Evolutionary conservation across 2,113 vertebrate genomes (phyloP).

Genomic region (Rhizomys pruinosus): DNA sequence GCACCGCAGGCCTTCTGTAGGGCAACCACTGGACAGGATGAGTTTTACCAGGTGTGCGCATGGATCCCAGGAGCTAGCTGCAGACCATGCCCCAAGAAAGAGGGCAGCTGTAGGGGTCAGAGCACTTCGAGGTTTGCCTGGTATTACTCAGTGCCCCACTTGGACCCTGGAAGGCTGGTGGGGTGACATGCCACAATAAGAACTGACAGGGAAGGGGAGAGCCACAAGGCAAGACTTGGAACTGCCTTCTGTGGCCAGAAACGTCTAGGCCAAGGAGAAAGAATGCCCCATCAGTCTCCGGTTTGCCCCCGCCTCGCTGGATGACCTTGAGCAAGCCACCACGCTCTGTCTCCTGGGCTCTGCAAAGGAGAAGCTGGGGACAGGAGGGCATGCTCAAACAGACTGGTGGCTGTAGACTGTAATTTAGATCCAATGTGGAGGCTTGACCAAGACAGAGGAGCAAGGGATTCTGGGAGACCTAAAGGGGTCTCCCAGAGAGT

Average conservation of each 20-base stretch:
- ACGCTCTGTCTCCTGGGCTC: not conserved
- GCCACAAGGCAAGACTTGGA: not conserved
- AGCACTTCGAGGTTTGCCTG: not conserved
- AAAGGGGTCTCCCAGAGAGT: not conserved
- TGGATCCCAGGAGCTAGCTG: not conserved
- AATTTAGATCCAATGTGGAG: slow-evolving; percentile 19
- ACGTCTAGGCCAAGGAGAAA: not conserved
- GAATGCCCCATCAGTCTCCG: not conserved
- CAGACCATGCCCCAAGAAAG: not conserved
- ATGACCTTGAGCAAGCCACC: slow-evolving; percentile 65
- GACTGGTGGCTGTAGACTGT: not conserved
- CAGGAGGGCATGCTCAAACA: not conserved
- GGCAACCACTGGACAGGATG: not conserved
- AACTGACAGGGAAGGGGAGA: not conserved
- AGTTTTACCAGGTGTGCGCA: not conserved
- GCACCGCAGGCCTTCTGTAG: not conserved
- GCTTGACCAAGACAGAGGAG: slow-evolving; percentile 10
- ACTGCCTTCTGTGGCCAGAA: not conserved
- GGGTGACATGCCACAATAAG: not conserved
- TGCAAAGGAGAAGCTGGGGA: not conserved
- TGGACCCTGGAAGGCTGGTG: not conserved
- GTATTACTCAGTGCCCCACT: not conserved
- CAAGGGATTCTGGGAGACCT: slow-evolving; percentile 2
- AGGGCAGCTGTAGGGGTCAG: not conserved
- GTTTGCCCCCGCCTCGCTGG: not conserved